Conservation (phyloP, 2,888 invertebrate genomes). For the Ethmia dodecea region DNA sequence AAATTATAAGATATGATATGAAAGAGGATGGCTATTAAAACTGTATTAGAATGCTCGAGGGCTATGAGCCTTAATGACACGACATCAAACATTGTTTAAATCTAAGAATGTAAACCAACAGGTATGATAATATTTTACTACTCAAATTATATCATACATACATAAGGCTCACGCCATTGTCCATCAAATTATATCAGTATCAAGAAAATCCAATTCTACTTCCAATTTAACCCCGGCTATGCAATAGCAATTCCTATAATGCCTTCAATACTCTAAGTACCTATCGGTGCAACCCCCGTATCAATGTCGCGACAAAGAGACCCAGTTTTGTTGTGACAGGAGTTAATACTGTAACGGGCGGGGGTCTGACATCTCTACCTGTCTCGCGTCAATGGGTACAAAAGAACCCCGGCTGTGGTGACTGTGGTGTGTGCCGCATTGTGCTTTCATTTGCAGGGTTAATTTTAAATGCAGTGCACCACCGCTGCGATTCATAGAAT, state of each 20-base stretch:
- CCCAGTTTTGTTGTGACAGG: slow-evolving; percentile 64
- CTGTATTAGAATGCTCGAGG: slow-evolving; percentile 41
- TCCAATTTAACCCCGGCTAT: too few relatives aligned
- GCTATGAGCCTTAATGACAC: slow-evolving; percentile 37
- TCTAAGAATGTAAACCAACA: too few relatives aligned
- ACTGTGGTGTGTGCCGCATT: background rate
- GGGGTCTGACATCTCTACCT: slow-evolving; percentile 53
- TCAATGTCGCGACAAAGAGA: slow-evolving; percentile 51
- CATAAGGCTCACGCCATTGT: too few relatives aligned
- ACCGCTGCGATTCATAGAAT: too few relatives aligned
- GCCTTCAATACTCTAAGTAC: slow-evolving; percentile 20
- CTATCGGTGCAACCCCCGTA: slow-evolving; percentile 35
- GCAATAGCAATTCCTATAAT: slow-evolving; percentile 36
- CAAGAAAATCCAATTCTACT: too few relatives aligned
- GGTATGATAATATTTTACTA: too few relatives aligned
- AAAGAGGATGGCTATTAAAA: slow-evolving; percentile 35
- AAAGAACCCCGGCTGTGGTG: too few relatives aligned
- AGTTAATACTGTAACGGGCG: slow-evolving; percentile 48
- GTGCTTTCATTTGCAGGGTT: background rate
- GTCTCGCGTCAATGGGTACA: slow-evolving; percentile 31
- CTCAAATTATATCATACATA: too few relatives aligned
- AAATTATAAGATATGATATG: background rate
- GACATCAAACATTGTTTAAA: slow-evolving; percentile 39
- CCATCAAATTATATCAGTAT: too few relatives aligned
- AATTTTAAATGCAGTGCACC: too few relatives aligned